Base-by-base conservation (phyloP, 2,888 invertebrate genomes). In the Chrysolina haemoptera region DNA sequence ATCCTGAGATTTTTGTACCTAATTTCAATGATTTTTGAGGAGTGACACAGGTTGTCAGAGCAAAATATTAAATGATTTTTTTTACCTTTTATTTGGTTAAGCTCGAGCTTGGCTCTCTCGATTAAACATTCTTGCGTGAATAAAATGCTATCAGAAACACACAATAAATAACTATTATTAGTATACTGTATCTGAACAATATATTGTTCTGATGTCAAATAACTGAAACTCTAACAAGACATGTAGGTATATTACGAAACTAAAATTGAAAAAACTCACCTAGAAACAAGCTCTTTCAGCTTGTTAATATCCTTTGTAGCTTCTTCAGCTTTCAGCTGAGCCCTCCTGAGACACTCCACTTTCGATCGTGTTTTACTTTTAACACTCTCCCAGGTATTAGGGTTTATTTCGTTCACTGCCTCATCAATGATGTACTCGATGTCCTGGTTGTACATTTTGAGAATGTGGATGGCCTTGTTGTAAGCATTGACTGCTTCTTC, bases 401-500 rank as follows among this genome's bases (percentile, higher is more conserved):
- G 89, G 78, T 92, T 92, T 16, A 92, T 84, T 64, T 91, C 90
- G n/a, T 91, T 91, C 0, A 92, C 85, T 0, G 92, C 90, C 11
- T 90, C 87, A 81, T 94, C 94, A 12, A 94, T 90, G 41, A 94
- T 85, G 35, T 87, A 86, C 55, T 90, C 89, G 46, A 91, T 89
- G 63, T 90, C 90, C 55, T 87, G 87, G 76, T 90, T 92, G 77
- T 92, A 93, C 10, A 89, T 89, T 74, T 89, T 88, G 53, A 93
- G 89, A 53, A 90, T 89, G 68, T 89, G 88, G 0, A 91, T 89
- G 0, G 95, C 94, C 76, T 89, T 87, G 74, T 91, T 91, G 83
- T 92, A 95, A 73, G 92, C 91, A 82, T 92, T 90, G 8, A 95
- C 90, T 1, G 94, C 94, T 20, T 91, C 89, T 68, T 91, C 89